Evolutionary conservation across 1,140 invertebrate genomes (phyloP).

Genomic region (Lutraria rhynchaena): DNA sequence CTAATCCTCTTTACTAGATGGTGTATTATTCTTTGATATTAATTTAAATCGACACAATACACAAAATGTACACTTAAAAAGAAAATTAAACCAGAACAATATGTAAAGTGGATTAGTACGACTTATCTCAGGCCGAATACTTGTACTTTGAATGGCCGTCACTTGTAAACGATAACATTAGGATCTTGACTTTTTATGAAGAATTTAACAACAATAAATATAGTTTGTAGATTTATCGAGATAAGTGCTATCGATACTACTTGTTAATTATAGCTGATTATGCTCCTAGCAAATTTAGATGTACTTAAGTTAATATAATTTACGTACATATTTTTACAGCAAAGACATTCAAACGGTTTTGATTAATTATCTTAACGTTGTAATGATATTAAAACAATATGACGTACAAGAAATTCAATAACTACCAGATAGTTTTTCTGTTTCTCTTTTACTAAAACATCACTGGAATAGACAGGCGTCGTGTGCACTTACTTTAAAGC

Average conservation of each 20-base stretch:
- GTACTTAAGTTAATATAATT: too few relatives aligned
- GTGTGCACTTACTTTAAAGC: too few relatives aligned
- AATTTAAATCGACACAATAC: conserved; percentile 43
- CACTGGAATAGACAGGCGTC: too few relatives aligned
- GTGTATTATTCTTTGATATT: conserved; percentile 40
- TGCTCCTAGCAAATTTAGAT: background rate
- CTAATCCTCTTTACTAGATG: conserved; percentile 16
- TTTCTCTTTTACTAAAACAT: too few relatives aligned
- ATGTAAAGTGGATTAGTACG: conserved; percentile 38
- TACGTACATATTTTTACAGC: too few relatives aligned
- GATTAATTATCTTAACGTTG: too few relatives aligned
- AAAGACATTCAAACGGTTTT: too few relatives aligned
- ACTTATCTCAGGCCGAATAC: conserved; percentile 26
- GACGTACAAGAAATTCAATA: too few relatives aligned
- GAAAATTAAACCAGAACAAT: conserved; percentile 43
- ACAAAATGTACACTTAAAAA: conserved; percentile 39
- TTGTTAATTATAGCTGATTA: conserved; percentile 34
- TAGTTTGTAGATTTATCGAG: background rate
- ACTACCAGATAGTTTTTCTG: too few relatives aligned
- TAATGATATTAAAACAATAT: too few relatives aligned
- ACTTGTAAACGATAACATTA: conserved; percentile 24
- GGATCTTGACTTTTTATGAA: conserved; percentile 54
- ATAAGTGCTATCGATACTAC: conserved; percentile 23
- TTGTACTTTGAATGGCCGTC: conserved; percentile 12
- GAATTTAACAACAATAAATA: conserved; percentile 42